These are phyloP conservation scores for Eupithecia abbreviata DNA, from an alignment of 2,888 invertebrate species.

Conservation along the genomic window DNA sequence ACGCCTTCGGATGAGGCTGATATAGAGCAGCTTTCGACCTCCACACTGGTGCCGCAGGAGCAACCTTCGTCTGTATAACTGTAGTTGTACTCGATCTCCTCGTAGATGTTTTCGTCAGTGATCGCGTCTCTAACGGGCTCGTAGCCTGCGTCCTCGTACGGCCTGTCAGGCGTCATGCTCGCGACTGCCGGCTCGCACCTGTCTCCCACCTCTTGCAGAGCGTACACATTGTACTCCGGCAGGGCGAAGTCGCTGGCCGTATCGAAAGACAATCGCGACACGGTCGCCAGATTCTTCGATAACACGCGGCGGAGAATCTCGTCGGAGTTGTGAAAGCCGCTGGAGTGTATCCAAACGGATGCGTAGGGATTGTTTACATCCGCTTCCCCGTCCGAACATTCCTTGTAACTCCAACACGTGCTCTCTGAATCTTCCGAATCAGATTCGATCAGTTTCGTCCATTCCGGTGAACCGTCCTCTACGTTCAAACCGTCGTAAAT, in stretches of 20 bases:
- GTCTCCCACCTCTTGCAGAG: slow-evolving; percentile 78
- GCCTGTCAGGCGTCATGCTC: slow-evolving; percentile 75
- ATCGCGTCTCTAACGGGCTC: slow-evolving; percentile 77
- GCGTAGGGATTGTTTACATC: slow-evolving; percentile 68
- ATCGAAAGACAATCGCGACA: slow-evolving; percentile 73
- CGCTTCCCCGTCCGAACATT: slow-evolving; percentile 64
- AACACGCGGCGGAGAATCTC: slow-evolving; percentile 68
- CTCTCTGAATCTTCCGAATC: slow-evolving; percentile 73
- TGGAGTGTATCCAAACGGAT: slow-evolving; percentile 75
- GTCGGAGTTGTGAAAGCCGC: slow-evolving; percentile 78
- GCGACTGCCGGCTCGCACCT: slow-evolving; percentile 73
- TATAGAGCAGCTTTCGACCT: slow-evolving; percentile 76
- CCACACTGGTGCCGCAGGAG: slow-evolving; percentile 77
- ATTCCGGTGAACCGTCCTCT: slow-evolving; percentile 46
- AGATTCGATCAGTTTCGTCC: slow-evolving; percentile 54
- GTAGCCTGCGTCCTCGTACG: slow-evolving; percentile 73
- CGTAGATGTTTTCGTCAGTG: slow-evolving; percentile 79
- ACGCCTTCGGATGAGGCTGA: slow-evolving; percentile 77
- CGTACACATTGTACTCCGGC: slow-evolving; percentile 69
- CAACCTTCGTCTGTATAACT: slow-evolving; percentile 77
- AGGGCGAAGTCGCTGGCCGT: slow-evolving; percentile 71
- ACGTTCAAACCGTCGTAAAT: slow-evolving; percentile 59
- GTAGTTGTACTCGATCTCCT: slow-evolving; percentile 75
- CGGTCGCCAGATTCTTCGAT: slow-evolving; percentile 68
- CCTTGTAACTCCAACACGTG: slow-evolving; percentile 80